Evolutionary conservation across 2,888 invertebrate species (phyloP).

Genomic region (Eristalis intricaria): DNA sequence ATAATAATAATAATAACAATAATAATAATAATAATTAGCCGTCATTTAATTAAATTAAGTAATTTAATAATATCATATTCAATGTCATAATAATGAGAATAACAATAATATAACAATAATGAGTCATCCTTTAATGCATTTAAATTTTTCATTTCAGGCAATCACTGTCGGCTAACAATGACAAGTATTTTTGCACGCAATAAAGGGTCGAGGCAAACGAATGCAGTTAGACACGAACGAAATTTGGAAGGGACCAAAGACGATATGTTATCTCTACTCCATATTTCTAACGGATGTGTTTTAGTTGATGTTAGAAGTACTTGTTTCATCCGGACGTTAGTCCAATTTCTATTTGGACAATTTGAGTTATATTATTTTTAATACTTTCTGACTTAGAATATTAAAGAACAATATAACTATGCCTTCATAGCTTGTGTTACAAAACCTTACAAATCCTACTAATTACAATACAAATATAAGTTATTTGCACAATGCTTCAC

Average conservation of each 20-base stretch:
- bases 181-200: too few relatives aligned
- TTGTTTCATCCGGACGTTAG: conserved; percentile 21
- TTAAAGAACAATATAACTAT: neutral
- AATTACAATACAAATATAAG: conserved; percentile 24
- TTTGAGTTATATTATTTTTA: conserved; percentile 10
- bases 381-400: neutral
- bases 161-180: too few relatives aligned
- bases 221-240: conserved; percentile 8
- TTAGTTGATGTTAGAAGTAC: conserved; percentile 7
- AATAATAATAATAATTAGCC: too few relatives aligned
- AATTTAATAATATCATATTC: too few relatives aligned
- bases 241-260: conserved; percentile 13
- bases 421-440: neutral
- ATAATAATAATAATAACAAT: too few relatives aligned
- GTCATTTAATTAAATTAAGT: too few relatives aligned
- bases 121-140: too few relatives aligned
- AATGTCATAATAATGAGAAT: too few relatives aligned
- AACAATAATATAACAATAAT: too few relatives aligned
- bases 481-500: conserved; percentile 44
- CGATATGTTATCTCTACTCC: conserved; percentile 9
- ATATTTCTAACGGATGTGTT: neutral
- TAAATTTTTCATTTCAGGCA: too few relatives aligned
- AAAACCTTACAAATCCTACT: neutral
- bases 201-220: neutral
- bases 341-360: neutral